phyloP scores from a whole-genome alignment of 2,797 vertebrate genomes.

The Eleutherodactylus coqui region DNA sequence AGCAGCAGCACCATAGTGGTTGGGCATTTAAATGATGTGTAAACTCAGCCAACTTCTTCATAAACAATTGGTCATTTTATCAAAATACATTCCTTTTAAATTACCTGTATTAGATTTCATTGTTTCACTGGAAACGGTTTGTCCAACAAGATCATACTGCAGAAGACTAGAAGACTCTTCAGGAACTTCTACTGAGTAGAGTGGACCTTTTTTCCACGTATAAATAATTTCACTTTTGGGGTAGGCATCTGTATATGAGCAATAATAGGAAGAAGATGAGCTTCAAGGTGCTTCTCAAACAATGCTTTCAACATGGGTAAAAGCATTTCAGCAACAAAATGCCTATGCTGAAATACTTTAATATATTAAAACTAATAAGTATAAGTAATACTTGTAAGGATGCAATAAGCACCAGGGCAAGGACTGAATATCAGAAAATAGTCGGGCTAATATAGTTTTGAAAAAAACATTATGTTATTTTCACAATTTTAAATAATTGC shows the following conservation, averaged over 20 bases:
- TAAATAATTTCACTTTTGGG: slow-evolving; percentile 98
- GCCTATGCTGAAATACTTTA: not conserved
- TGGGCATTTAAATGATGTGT: too few relatives aligned
- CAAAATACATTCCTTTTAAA: slow-evolving; percentile 17
- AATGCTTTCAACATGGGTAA: not conserved
- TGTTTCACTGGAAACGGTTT: slow-evolving; percentile 94
- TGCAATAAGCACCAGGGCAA: too few relatives aligned
- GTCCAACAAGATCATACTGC: slow-evolving; percentile 95
- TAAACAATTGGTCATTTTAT: too few relatives aligned
- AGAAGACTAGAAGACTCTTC: slow-evolving; percentile 97
- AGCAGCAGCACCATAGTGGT: too few relatives aligned
- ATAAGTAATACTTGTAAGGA: too few relatives aligned
- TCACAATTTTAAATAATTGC: too few relatives aligned
- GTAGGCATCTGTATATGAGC: slow-evolving; percentile 87
- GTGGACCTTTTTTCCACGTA: slow-evolving; percentile 96
- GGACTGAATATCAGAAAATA: too few relatives aligned
- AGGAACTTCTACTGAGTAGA: slow-evolving; percentile 96
- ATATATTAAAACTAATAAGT: too few relatives aligned
- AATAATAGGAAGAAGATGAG: not conserved
- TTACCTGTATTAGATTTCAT: slow-evolving; percentile 97
- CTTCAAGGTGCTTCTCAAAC: not conserved
- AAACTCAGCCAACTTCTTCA: too few relatives aligned
- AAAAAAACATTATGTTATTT: too few relatives aligned
- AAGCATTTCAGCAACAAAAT: not conserved
- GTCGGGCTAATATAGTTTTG: too few relatives aligned